These are phyloP conservation scores for Aramus guarauna DNA, from an alignment of 2,113 vertebrate genomes.

Conservation along the genomic window DNA sequence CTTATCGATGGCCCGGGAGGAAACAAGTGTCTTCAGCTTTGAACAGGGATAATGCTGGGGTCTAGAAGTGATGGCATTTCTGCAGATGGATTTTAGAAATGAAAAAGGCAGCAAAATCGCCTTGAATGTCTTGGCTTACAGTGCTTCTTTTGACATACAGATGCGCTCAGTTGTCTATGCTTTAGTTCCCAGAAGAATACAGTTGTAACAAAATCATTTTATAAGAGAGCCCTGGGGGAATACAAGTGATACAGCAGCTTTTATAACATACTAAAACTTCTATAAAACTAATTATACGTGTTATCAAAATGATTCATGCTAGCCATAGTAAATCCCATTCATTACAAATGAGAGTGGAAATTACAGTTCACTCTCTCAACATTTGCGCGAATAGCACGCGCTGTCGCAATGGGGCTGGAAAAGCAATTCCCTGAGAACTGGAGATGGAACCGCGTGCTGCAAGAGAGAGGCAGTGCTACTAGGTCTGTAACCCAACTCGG, in stretches of 20 bases:
- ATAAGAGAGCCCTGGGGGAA: not conserved
- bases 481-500: accelerated
- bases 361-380: not conserved
- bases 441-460: not conserved
- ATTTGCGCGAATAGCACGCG: not conserved
- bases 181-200: not conserved
- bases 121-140: not conserved
- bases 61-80: not conserved
- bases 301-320: conserved; percentile 53
- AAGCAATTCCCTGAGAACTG: not conserved
- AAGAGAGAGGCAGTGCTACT: not conserved
- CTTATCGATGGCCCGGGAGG: not conserved
- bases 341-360: not conserved
- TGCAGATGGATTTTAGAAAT: not conserved
- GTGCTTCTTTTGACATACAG: not conserved
- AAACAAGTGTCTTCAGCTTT: not conserved
- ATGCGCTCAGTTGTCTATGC: not conserved
- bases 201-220: not conserved
- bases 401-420: not conserved
- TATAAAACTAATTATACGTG: conserved; percentile 32
- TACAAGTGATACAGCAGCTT: not conserved
- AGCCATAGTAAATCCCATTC: not conserved
- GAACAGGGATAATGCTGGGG: not conserved
- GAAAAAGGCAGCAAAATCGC: not conserved
- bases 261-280: conserved; percentile 13